Percentiles rank a stretch among this genome's conserved stretches.
Evolutionary conservation across 2,888 invertebrate species (phyloP).

Genomic region (Gonocerus acuteangulatus): DNA sequence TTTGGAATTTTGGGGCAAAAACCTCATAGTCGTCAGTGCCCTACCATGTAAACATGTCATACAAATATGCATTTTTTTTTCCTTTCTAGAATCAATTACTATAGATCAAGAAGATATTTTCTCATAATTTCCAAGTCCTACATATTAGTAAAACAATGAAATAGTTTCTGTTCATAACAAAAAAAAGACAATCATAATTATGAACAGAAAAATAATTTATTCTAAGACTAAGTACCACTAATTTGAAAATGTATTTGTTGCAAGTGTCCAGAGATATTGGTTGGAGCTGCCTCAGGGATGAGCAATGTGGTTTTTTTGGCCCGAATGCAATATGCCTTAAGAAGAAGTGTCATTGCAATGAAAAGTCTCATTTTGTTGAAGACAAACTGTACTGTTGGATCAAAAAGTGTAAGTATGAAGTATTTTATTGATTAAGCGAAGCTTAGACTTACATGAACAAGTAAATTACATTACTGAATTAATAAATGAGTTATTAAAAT

Average conservation of each 20-base stretch:
- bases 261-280: constrained; percentile 37
- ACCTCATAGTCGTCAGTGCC: no score
- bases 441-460: neutral
- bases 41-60: no score
- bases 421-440: neutral
- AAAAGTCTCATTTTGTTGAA: constrained; percentile 39
- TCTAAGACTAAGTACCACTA: no score
- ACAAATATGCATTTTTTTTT: no score
- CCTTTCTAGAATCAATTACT: no score
- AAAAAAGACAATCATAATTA: no score
- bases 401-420: constrained; percentile 36
- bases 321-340: constrained; percentile 39
- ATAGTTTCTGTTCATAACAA: no score
- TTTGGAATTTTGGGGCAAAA: no score
- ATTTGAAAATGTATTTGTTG: neutral
- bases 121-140: no score
- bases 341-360: constrained; percentile 39
- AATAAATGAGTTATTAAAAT: neutral
- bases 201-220: no score
- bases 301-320: constrained; percentile 41
- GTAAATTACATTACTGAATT: neutral
- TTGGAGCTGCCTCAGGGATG: constrained; percentile 36
- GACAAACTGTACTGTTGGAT: constrained; percentile 41
- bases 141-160: no score
- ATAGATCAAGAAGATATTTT: no score